A percentile compares a stretch with the other conserved stretches of the same genome.
Evolutionary conservation across 2,888 invertebrate genomes (phyloP).

Genomic region (Amblyteles armatorius): DNA sequence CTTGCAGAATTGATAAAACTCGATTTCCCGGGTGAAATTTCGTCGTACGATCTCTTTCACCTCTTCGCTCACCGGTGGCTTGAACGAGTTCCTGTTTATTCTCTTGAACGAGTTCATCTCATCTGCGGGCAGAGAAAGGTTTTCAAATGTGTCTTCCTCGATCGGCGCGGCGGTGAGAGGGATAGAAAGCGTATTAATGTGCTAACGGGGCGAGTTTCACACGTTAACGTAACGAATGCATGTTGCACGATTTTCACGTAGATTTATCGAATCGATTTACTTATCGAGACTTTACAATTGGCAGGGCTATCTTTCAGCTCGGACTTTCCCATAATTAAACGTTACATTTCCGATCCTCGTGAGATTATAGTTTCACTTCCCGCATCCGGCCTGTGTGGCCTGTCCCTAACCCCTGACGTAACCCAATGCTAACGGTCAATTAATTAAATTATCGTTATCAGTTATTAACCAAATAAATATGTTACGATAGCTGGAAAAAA

Average conservation of each 20-base stretch:
- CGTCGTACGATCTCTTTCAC: constrained; percentile 93
- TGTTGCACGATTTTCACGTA: background rate
- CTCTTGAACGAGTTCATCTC: constrained; percentile 91
- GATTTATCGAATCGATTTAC: background rate
- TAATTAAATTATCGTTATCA: too few species aligned
- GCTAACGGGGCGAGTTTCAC: constrained; percentile 1
- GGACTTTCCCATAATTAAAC: background rate
- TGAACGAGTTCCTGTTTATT: constrained; percentile 94
- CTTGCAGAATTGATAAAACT: constrained; percentile 96
- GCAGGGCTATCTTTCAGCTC: background rate
- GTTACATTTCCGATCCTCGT: background rate
- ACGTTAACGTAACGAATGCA: background rate
- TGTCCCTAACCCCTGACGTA: too few species aligned
- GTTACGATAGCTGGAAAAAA: too few species aligned
- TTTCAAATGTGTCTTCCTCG: background rate
- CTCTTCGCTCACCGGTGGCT: constrained; percentile 94
- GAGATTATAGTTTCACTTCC: background rate
- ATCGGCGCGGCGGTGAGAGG: constrained; percentile 12
- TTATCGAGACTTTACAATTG: background rate
- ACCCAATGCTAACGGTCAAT: too few species aligned
- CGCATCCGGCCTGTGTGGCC: too few species aligned
- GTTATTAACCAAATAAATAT: too few species aligned
- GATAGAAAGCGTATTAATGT: constrained; percentile 21
- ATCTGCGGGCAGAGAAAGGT: constrained; percentile 86
- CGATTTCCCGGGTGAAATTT: constrained; percentile 95